Percentiles rank a stretch among this genome's conserved stretches.
Conservation (phyloP, 2,888 invertebrate genomes). For the Pilophorus perplexus region DNA sequence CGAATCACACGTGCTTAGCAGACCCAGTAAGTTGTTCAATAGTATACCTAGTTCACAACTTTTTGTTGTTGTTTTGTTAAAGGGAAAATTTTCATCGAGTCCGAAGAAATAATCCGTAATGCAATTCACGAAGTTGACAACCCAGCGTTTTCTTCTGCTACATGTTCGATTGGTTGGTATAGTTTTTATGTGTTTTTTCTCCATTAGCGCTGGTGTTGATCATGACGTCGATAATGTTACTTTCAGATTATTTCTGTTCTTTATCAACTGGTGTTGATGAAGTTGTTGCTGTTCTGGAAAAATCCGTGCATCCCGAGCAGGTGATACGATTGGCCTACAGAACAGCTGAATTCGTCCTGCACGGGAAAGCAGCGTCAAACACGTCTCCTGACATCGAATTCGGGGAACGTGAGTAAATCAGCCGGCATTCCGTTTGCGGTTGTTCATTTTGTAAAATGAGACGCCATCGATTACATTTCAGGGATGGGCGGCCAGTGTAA, state of each 20-base stretch:
- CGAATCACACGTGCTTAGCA: too few relatives aligned
- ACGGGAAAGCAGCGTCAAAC: slow-evolving; percentile 75
- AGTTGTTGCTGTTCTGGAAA: slow-evolving; percentile 49
- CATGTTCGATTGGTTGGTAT: slow-evolving; percentile 60
- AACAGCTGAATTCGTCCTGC: slow-evolving; percentile 56
- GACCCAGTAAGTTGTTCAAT: too few relatives aligned
- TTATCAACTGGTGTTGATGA: slow-evolving; percentile 55
- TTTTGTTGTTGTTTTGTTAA: not conserved
- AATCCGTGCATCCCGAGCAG: slow-evolving; percentile 38
- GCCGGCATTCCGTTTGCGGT: not conserved
- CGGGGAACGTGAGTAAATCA: slow-evolving; percentile 60
- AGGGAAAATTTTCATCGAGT: slow-evolving; percentile 49
- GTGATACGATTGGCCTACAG: slow-evolving; percentile 46
- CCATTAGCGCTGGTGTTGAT: slow-evolving; percentile 54
- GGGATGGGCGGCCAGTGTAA: slow-evolving; percentile 63
- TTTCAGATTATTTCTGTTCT: slow-evolving; percentile 59
- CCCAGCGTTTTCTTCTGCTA: slow-evolving; percentile 64
- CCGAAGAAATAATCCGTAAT: slow-evolving; percentile 57
- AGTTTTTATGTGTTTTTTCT: slow-evolving; percentile 59
- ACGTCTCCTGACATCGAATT: slow-evolving; percentile 67
- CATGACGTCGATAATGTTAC: too few relatives aligned
- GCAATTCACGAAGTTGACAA: slow-evolving; percentile 64
- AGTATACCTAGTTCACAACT: not conserved
- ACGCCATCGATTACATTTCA: too few relatives aligned
- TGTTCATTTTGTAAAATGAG: not conserved